A percentile compares a stretch with the other conserved stretches of the same genome.
phyloP scores from a whole-genome alignment of 2,888 invertebrate genomes.

The Unio pictorum region DNA sequence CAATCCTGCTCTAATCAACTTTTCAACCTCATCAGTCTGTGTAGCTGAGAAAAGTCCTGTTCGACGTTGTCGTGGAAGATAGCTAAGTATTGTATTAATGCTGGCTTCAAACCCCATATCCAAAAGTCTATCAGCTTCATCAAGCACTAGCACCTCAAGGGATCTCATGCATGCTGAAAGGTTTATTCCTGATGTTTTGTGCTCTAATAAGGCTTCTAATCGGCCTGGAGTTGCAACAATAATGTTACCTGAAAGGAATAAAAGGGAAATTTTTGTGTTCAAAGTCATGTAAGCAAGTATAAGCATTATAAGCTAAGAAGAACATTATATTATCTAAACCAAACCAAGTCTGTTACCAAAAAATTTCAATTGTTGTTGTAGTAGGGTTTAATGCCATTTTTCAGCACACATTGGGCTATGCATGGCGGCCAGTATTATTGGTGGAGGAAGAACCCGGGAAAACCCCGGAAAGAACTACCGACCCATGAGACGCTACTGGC shows the following conservation, averaged over 20 bases:
- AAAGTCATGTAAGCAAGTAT: background rate
- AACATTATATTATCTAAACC: too few species aligned
- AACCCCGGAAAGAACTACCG: too few species aligned
- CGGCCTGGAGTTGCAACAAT: conserved; percentile 96
- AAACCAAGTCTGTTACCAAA: too few species aligned
- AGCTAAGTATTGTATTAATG: conserved; percentile 89
- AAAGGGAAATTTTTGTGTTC: background rate
- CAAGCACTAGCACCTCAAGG: conserved; percentile 91
- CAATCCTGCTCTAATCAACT: conserved; percentile 92
- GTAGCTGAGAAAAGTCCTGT: conserved; percentile 99
- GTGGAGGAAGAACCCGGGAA: too few species aligned
- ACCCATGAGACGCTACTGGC: too few species aligned
- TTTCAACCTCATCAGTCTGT: conserved; percentile 93
- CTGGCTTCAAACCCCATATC: conserved; percentile 91
- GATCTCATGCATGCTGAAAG: conserved; percentile 81
- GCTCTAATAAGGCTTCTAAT: conserved; percentile 82
- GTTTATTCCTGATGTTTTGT: conserved; percentile 51
- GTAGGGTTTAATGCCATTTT: too few species aligned
- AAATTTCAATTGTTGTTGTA: too few species aligned
- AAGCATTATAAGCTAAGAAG: too few species aligned
- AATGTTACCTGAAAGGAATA: conserved; percentile 78
- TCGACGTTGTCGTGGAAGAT: conserved; percentile 91
- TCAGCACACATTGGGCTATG: too few species aligned
- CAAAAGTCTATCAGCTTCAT: conserved; percentile 95
- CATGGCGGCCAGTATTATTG: too few species aligned